Conservation (phyloP, 2,113 vertebrate genomes). For the Cinclus cinclus region DNA sequence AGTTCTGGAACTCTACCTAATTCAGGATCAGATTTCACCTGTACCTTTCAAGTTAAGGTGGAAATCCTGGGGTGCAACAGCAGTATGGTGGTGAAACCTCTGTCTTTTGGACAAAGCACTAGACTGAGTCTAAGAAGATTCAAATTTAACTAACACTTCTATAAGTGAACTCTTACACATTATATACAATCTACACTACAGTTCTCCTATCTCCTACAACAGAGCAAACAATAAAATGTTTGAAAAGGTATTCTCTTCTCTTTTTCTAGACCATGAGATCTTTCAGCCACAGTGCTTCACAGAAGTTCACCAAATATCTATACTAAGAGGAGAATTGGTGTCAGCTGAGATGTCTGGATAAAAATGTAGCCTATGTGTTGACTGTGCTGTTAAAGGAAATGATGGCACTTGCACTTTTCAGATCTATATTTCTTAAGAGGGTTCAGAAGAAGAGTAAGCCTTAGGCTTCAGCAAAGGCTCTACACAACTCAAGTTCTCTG, state of each 20-base stretch:
- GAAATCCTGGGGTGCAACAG: background rate
- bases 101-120: background rate
- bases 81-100: background rate
- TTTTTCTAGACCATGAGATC: background rate
- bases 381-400: background rate
- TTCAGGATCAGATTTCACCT: background rate
- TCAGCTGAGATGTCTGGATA: background rate
- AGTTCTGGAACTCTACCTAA: background rate
- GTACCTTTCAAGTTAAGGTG: background rate
- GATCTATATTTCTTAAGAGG: background rate
- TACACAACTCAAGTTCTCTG: background rate
- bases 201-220: background rate
- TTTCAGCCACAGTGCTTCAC: background rate
- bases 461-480: background rate
- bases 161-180: background rate
- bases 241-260: background rate
- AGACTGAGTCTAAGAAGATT: background rate
- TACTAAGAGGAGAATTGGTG: background rate
- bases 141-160: background rate
- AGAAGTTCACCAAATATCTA: background rate
- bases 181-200: background rate
- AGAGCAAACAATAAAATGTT: background rate
- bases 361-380: background rate
- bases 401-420: background rate
- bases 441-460: background rate